Base-by-base conservation (phyloP, 2,113 vertebrate species). In the Saguinus midas region DNA sequence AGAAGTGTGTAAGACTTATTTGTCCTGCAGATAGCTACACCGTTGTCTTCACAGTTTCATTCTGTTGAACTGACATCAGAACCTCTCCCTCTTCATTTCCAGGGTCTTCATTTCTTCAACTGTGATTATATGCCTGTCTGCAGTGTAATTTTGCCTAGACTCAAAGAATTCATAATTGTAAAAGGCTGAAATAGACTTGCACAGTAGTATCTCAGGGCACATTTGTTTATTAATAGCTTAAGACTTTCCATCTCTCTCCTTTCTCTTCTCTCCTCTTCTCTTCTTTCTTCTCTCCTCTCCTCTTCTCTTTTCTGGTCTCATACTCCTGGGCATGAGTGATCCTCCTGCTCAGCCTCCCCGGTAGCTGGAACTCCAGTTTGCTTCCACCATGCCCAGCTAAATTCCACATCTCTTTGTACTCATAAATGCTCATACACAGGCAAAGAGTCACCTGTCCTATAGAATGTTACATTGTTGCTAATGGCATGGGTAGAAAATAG, bases 351-450 rank as follows among this genome's bases (percentile, higher is more conserved):
- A 64, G 27, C 27, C 61, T 64, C 27, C 61, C 27, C 12, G 14
- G 12, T 64, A 64, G 61, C 61, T 64, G 61, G 27, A 64, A 64
- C 61, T 64, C 61, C 61, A 29, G 12, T 2, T 64, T 14, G 29
- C 61, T 29, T 64, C 27, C 61, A 29, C 27, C 61, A 32, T 1
- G 5, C 61, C 61, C 61, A 32, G 27, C 27, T 64, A 64, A 64
- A 64, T 64, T 21, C 83, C 64, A 5, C 12, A 7, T 86, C 25
- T 90, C n/a, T 85, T 23, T 66, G 50, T 94, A 57, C 57, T 75
- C 11, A 0, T 50, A 12, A 13, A 1, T 11, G 25, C 50, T 84
- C 12, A 6, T 23, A 2, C 21, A 70, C 20, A 29, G n/a, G n/a
- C 45, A 21, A 14, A 23, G 50, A 64, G 27, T 17, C 9, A 27